Evolutionary conservation across 2,888 invertebrate genomes (phyloP).

Genomic region (Melanostoma mellinum): DNA sequence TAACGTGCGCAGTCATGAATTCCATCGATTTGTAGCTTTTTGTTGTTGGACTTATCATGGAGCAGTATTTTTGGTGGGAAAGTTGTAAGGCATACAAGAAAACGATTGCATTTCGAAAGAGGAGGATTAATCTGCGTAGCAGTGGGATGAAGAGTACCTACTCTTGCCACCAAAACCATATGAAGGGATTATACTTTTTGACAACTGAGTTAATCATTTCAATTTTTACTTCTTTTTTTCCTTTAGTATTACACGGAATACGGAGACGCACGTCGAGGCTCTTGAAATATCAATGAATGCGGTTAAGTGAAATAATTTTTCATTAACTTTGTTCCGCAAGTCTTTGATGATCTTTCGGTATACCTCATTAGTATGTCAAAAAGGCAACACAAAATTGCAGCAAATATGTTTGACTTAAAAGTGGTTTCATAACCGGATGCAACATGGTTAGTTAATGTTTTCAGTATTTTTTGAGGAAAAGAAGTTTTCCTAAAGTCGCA

Average conservation of each 20-base stretch:
- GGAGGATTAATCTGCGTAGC: constrained; percentile 59
- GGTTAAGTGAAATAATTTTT: constrained; percentile 71
- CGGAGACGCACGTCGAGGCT: constrained; percentile 38
- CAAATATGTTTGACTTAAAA: constrained; percentile 30
- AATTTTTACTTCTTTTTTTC: constrained; percentile 41
- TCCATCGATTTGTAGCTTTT: constrained; percentile 72
- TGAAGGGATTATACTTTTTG: constrained; percentile 66
- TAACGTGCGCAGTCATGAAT: constrained; percentile 71
- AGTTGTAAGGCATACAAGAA: constrained; percentile 57
- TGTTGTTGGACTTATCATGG: constrained; percentile 51
- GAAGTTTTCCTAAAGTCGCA: too few species aligned
- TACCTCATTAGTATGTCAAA: constrained; percentile 66
- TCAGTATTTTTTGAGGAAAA: not conserved
- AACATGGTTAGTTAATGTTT: not conserved
- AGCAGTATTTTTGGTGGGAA: constrained; percentile 57
- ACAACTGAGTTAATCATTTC: constrained; percentile 71
- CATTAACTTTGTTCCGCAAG: constrained; percentile 68
- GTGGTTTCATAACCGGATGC: constrained; percentile 29
- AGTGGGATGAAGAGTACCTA: constrained; percentile 52
- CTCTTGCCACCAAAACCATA: constrained; percentile 53
- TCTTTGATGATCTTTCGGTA: constrained; percentile 44
- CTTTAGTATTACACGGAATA: constrained; percentile 43
- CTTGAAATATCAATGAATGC: constrained; percentile 66
- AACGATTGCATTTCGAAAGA: constrained; percentile 42
- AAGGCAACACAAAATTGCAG: constrained; percentile 14